Base-by-base conservation (phyloP, 2,113 vertebrate genomes). In the Scomber scombrus region DNA sequence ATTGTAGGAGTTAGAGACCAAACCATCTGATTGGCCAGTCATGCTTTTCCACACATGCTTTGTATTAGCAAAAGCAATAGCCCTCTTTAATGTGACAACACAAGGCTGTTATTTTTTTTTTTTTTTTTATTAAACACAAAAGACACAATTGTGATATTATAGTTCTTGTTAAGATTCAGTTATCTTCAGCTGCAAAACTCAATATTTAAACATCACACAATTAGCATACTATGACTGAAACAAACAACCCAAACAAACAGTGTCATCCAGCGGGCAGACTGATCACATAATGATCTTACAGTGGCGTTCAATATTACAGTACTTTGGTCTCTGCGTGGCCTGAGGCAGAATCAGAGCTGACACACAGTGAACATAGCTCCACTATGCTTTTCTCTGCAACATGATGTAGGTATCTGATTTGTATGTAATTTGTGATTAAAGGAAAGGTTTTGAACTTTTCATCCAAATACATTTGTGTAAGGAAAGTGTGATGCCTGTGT, bases 261-360 rank as follows among this genome's bases (percentile, higher is more conserved):
- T 65, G 63, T 67, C 51, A 21, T 60, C n/a, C 67, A 54, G 21
- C 9, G 19, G 14, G 64, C 51, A 55, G 19, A 23, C 56, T 23
- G 46, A 67, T 45, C 19, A 26, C 65, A 73, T 80, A 62, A 77
- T 65, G 46, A 26, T 45, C 19, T 23, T 1, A 26, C 71, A 71
- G 60, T 15, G 50, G 3, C 56, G 23, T 65, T 74, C 77, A 78
- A 65, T 78, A 81, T 40, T 52, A 65, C 45, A 87, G 71, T 65
- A 77, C 71, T 73, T 77, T 64, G 61, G 54, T 51, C 40, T 61
- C 63, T 18, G 13, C 61, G 26, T 62, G 55, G n/a, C 67, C 50
- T 43, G 2, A 58, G 66, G 80, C 61, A 52, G n/a, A 29, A 68
- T 18, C 12, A 16, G 50, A 46, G 3, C 19, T 50, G 34, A 47